phyloP scores from a whole-genome alignment of 2,888 invertebrate species.

The Megastigmus dorsalis region DNA sequence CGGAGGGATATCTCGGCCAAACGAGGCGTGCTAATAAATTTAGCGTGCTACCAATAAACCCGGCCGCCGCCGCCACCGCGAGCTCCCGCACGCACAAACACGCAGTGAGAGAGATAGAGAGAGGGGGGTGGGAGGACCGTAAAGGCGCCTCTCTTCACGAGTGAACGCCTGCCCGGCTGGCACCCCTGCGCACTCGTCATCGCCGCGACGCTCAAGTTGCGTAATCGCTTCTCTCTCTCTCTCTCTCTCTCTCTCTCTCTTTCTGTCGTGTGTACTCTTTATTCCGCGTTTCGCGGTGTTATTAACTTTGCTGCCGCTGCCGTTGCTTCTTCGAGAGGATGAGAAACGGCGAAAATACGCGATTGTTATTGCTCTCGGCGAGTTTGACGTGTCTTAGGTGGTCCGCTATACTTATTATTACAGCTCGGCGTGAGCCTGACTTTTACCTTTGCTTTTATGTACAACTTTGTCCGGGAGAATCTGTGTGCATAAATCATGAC shows the following conservation, averaged over 20 bases:
- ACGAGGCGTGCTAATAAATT: constrained; percentile 69
- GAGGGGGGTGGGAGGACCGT: constrained; percentile 40
- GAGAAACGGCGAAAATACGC: constrained; percentile 2
- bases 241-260: background rate
- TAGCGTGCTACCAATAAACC: constrained; percentile 64
- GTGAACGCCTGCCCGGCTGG: constrained; percentile 59
- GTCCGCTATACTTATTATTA: no score
- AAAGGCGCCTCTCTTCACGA: constrained; percentile 61
- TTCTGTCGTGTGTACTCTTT: background rate
- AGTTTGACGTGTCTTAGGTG: no score
- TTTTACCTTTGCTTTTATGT: no score
- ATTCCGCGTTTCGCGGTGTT: background rate
- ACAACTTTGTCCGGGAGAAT: background rate
- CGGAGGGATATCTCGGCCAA: constrained; percentile 60
- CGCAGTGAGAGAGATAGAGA: background rate
- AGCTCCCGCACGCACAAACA: no score
- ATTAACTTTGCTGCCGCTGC: no score
- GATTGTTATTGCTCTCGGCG: background rate
- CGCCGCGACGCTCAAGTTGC: constrained; percentile 1
- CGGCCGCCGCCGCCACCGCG: no score
- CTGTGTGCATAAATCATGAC: background rate
- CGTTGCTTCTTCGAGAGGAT: no score
- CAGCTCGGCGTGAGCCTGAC: no score
- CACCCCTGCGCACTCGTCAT: constrained; percentile 40
- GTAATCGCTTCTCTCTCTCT: background rate